Conservation (phyloP, 2,113 vertebrate genomes). For the Gavialis gangeticus region DNA sequence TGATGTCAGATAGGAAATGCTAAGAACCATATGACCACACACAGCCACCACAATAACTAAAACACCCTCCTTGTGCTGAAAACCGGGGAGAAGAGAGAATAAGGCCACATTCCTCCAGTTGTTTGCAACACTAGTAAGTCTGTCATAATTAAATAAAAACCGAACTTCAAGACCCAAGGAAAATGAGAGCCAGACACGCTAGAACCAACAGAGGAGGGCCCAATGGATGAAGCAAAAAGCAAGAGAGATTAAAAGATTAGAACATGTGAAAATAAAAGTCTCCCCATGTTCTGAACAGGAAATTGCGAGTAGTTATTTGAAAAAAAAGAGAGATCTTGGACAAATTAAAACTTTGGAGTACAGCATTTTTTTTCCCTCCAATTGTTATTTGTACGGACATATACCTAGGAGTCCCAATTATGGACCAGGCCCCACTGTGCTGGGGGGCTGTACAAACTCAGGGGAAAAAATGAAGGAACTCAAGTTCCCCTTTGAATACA, state of each 20-base stretch:
- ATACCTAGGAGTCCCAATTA: neutral
- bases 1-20: neutral
- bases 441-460: neutral
- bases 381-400: conserved; percentile 21
- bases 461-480: neutral
- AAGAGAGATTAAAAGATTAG: neutral
- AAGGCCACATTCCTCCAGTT: rapidly evolving
- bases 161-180: neutral
- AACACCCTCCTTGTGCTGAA: neutral
- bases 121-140: neutral
- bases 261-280: neutral
- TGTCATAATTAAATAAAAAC: rapidly evolving
- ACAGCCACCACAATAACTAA: neutral
- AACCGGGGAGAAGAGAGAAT: neutral
- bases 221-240: rapidly evolving
- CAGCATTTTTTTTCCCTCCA: neutral
- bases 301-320: neutral
- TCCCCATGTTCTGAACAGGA: rapidly evolving
- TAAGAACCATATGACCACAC: neutral
- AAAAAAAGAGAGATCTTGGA: neutral
- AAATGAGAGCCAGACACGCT: neutral
- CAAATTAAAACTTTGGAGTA: rapidly evolving
- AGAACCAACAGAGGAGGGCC: rapidly evolving
- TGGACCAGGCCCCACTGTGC: neutral
- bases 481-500: neutral